A percentile compares a stretch with the other conserved stretches of the same genome.
phyloP scores from a whole-genome alignment of 2,888 invertebrate species.

The Drosophila hawaiiensis region DNA sequence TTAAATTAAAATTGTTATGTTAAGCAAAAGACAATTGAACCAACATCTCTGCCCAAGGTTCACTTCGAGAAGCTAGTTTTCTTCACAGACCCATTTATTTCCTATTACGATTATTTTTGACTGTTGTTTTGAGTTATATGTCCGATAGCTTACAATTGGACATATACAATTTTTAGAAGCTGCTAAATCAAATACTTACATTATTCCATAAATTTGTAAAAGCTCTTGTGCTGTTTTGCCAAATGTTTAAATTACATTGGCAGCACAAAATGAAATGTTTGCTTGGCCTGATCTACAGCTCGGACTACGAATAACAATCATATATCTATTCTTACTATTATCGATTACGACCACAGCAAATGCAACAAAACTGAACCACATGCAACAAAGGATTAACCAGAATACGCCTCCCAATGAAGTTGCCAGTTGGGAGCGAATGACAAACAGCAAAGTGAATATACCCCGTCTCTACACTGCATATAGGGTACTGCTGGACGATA shows the following conservation, averaged over 20 bases:
- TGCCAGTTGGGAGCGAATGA: constrained; percentile 5
- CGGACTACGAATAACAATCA: constrained; percentile 21
- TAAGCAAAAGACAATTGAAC: background rate
- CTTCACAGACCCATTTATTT: background rate
- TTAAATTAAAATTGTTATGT: background rate
- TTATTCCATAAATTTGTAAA: background rate
- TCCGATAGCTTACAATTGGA: constrained; percentile 6
- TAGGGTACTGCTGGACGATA: constrained; percentile 20
- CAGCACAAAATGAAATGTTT: constrained; percentile 72
- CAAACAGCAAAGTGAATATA: constrained; percentile 29
- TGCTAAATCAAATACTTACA: background rate
- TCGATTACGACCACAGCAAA: constrained; percentile 6
- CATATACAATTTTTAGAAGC: background rate
- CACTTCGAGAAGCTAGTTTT: background rate
- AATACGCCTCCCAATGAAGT: background rate
- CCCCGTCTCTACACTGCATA: constrained; percentile 55
- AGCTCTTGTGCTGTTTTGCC: constrained; percentile 12
- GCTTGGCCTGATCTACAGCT: constrained; percentile 37
- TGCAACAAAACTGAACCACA: constrained; percentile 8
- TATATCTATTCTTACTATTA: constrained; percentile 42
- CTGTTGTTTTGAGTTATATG: constrained; percentile 19
- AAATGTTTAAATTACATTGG: constrained; percentile 29
- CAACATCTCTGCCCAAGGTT: background rate
- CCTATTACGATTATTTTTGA: background rate
- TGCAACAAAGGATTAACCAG: background rate